phyloP scores from a whole-genome alignment of 2,113 vertebrate genomes.

The Pteruthius melanotis region DNA sequence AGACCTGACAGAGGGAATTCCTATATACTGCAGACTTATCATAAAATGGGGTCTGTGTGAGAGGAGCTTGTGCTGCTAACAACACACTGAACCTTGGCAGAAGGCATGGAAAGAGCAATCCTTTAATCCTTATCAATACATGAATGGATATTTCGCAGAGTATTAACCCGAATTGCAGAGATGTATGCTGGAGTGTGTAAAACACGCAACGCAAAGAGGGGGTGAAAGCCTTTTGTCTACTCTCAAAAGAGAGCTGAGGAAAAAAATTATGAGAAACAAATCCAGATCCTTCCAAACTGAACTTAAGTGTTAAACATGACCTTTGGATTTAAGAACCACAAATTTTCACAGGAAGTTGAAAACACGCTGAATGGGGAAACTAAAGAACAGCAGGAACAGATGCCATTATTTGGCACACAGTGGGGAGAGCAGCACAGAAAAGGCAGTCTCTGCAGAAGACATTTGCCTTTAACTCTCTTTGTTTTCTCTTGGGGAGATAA shows the following conservation, averaged over 20 bases:
- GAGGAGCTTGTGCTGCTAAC: background rate
- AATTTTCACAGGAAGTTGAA: slow-evolving; percentile 42
- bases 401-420: slow-evolving; percentile 70
- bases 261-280: background rate
- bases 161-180: background rate
- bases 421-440: slow-evolving; percentile 51
- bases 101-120: background rate
- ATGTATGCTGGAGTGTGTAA: background rate
- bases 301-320: slow-evolving; percentile 28
- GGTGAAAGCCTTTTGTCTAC: background rate
- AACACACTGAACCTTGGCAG: background rate
- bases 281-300: background rate
- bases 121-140: slow-evolving; percentile 28
- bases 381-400: slow-evolving; percentile 74
- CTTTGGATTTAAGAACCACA: slow-evolving; percentile 26
- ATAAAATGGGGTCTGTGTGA: background rate
- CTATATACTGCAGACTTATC: background rate
- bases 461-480: slow-evolving; percentile 59
- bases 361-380: slow-evolving; percentile 56
- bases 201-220: background rate
- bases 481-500: slow-evolving; percentile 62
- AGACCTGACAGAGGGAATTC: background rate
- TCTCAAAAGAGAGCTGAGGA: background rate
- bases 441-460: slow-evolving; percentile 56
- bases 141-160: background rate